These are phyloP conservation scores for Euzophera pinguis DNA, from an alignment of 2,888 invertebrate genomes.

Conservation along the genomic window DNA sequence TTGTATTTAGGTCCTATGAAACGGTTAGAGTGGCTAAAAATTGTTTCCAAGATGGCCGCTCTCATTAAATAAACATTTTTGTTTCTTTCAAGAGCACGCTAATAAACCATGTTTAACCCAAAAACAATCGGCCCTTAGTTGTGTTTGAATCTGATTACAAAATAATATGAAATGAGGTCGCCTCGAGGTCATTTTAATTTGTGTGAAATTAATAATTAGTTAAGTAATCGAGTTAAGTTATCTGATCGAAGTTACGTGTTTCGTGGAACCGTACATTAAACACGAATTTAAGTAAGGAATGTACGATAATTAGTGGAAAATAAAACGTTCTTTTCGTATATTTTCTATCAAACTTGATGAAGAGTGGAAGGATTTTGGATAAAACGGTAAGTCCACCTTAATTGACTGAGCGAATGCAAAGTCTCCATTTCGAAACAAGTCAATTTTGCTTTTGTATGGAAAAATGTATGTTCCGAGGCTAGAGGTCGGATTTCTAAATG, in stretches of 20 bases:
- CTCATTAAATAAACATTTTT: background rate
- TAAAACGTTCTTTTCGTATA: background rate
- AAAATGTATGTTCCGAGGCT: too few species aligned
- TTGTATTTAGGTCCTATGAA: too few species aligned
- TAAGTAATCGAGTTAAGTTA: conserved; percentile 46
- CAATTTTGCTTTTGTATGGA: too few species aligned
- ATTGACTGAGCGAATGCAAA: too few species aligned
- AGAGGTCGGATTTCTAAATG: too few species aligned
- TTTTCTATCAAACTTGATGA: too few species aligned
- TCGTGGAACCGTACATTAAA: background rate
- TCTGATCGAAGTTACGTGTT: conserved; percentile 23
- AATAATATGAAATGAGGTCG: conserved; percentile 27
- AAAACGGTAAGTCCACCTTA: too few species aligned
- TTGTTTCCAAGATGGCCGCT: background rate
- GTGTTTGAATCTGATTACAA: conserved; percentile 9
- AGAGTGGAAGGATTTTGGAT: too few species aligned
- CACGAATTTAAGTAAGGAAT: background rate
- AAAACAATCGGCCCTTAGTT: background rate
- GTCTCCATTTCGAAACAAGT: too few species aligned
- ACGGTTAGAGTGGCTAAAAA: too few species aligned
- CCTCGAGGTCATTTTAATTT: conserved; percentile 49
- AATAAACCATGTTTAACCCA: conserved; percentile 1
- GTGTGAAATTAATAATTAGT: conserved; percentile 71
- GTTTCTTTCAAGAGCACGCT: conserved; percentile 1
- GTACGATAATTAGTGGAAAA: background rate